A percentile compares a stretch with the other conserved stretches of the same genome.
These are phyloP conservation scores for Odontophorus gujanensis DNA, from an alignment of 2,113 vertebrate species.

Conservation along the genomic window DNA sequence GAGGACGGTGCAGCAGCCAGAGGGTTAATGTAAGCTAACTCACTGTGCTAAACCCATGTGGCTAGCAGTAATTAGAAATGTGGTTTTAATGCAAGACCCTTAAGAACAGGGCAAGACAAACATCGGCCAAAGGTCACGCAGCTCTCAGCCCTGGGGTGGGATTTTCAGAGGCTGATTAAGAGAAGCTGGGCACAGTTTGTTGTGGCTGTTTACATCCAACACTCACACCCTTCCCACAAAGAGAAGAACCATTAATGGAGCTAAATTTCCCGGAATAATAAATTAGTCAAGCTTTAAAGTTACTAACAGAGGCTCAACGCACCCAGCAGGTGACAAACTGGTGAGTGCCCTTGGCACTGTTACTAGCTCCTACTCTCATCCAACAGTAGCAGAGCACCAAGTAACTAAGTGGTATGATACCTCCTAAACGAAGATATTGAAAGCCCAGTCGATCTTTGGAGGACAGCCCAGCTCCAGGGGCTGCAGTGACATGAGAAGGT, in stretches of 20 bases:
- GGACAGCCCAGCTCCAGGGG: not conserved
- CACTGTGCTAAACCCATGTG: constrained; percentile 45
- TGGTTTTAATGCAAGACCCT: constrained; percentile 21
- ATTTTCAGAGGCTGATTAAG: not conserved
- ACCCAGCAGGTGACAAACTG: not conserved
- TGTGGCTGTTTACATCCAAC: not conserved
- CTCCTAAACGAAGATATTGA: not conserved
- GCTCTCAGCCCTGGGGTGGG: not conserved
- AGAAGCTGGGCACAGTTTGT: not conserved
- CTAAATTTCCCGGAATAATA: not conserved
- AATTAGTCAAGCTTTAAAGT: not conserved
- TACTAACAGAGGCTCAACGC: rapidly evolving
- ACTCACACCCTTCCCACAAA: not conserved
- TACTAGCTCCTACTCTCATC: not conserved
- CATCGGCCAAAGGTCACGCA: not conserved
- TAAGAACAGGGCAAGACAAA: not conserved
- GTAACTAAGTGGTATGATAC: not conserved
- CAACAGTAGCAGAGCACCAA: not conserved
- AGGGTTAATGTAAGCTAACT: constrained; percentile 63
- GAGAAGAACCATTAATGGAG: not conserved
- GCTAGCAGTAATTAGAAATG: constrained; percentile 18
- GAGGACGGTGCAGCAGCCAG: not conserved
- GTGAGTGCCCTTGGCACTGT: not conserved
- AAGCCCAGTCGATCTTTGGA: not conserved
- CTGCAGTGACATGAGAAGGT: not conserved